Percentiles rank a stretch among this genome's conserved stretches.
Evolutionary conservation across 2,888 invertebrate species (phyloP).

Genomic region (Hypena proboscidalis): DNA sequence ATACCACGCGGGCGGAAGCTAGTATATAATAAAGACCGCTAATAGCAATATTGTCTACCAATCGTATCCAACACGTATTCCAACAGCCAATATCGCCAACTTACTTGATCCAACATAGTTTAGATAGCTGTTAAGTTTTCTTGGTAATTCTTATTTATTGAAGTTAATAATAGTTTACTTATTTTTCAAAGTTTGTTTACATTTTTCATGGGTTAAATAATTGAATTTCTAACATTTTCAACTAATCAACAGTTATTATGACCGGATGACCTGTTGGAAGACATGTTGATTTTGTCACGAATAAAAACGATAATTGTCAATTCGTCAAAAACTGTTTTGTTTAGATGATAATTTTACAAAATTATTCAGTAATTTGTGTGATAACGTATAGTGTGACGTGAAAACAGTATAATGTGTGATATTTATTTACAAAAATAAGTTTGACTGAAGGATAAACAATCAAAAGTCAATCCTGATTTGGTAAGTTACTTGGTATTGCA

Average conservation of each 20-base stretch:
- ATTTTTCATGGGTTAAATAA: no score
- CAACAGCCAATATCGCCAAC: no score
- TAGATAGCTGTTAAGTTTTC: no score
- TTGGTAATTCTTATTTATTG: no score
- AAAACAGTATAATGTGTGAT: constrained; percentile 74
- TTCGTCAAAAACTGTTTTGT: constrained; percentile 80
- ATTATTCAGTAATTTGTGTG: constrained; percentile 71
- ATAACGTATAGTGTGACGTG: constrained; percentile 69
- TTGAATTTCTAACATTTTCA: constrained; percentile 3
- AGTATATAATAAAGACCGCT: no score
- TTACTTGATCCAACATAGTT: no score
- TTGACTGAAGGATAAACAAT: constrained; percentile 61
- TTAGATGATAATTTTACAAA: constrained; percentile 72
- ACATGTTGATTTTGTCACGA: constrained; percentile 82
- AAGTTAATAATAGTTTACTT: no score
- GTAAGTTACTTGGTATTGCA: constrained; percentile 74
- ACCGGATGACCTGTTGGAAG: constrained; percentile 76
- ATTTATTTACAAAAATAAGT: constrained; percentile 68
- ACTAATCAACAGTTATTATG: constrained; percentile 40
- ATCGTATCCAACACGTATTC: no score
- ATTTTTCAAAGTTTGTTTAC: no score
- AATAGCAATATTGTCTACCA: no score
- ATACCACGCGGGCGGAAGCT: no score
- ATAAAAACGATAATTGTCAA: constrained; percentile 76
- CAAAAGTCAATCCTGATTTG: constrained; percentile 67